Conservation (phyloP, 1,140 invertebrate genomes). For the Phymastichus coffea region DNA sequence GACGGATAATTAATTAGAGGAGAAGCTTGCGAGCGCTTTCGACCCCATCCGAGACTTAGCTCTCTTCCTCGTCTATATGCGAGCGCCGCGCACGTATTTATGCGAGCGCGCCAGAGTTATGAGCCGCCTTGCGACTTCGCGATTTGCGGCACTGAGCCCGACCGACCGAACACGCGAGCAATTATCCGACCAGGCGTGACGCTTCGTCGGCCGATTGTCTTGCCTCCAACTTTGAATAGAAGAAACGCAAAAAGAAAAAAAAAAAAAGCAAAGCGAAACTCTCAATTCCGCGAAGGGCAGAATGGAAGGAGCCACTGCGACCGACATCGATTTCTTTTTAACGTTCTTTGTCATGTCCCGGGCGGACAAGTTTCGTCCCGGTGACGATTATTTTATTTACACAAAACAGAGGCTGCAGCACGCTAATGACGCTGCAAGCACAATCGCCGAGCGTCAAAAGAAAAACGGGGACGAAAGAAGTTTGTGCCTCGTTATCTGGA, state of each 20-base stretch:
- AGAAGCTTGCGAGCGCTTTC: constrained; percentile 1
- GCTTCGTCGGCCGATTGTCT: no score
- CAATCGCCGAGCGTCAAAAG: constrained; percentile 34
- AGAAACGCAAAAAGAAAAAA: no score
- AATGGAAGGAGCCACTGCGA: no score
- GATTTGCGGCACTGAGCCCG: no score
- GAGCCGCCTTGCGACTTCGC: not conserved
- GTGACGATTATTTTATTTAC: constrained; percentile 43
- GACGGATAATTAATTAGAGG: constrained; percentile 18
- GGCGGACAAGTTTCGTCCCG: constrained; percentile 6
- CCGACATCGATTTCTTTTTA: no score
- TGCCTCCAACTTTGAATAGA: no score
- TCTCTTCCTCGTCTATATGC: not conserved
- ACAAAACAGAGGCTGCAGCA: constrained; percentile 27
- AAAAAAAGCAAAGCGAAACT: no score
- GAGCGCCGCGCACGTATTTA: not conserved
- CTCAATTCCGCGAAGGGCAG: no score
- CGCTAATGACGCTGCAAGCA: constrained; percentile 44
- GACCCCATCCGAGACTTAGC: not conserved
- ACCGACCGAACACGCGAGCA: no score
- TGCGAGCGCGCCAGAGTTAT: not conserved
- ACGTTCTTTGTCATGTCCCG: not conserved
- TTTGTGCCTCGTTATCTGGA: constrained; percentile 24
- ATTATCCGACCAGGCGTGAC: no score
- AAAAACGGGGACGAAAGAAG: no score